Evolutionary conservation across 2,797 vertebrate species (phyloP).

Genomic region (Acanthurus leucopareius): DNA sequence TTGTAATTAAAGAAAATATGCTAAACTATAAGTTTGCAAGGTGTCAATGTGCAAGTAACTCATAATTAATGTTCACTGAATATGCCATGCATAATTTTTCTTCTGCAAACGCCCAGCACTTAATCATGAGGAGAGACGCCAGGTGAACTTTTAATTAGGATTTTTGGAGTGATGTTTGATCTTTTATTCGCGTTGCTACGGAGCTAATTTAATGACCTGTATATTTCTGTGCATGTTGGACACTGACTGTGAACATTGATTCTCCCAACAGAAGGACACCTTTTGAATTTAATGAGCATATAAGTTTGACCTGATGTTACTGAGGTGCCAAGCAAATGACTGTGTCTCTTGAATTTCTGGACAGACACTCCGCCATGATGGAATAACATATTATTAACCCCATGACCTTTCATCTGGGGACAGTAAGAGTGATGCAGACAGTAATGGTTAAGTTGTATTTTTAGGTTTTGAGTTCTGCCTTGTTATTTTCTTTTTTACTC

Average conservation of each 20-base stretch:
- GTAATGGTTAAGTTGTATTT: conserved; percentile 2
- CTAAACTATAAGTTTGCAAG: conserved; percentile 28
- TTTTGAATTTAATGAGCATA: conserved; percentile 13
- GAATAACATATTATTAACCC: conserved; percentile 26
- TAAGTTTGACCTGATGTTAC: conserved; percentile 3
- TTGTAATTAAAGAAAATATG: no score
- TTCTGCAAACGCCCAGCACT: conserved; percentile 48
- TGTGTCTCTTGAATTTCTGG: conserved; percentile 24
- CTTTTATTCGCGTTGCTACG: conserved; percentile 42
- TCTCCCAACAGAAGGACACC: not conserved
- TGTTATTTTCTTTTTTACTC: conserved; percentile 9
- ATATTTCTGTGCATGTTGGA: conserved; percentile 35
- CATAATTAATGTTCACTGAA: conserved; percentile 63
- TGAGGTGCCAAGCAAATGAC: conserved; percentile 16
- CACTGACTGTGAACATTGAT: conserved; percentile 5
- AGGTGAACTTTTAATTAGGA: conserved; percentile 69
- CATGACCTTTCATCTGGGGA: not conserved
- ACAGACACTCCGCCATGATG: not conserved
- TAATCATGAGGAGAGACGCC: conserved; percentile 59
- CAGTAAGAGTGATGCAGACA: not conserved
- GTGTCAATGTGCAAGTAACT: conserved; percentile 50
- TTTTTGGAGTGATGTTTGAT: conserved; percentile 57
- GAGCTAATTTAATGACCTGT: conserved; percentile 24
- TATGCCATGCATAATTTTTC: conserved; percentile 63
- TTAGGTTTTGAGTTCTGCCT: conserved; percentile 12